Percentiles rank a stretch among this genome's conserved stretches.
Evolutionary conservation across 2,797 vertebrate species (phyloP).

Genomic region (Ctenosaura bakeri): DNA sequence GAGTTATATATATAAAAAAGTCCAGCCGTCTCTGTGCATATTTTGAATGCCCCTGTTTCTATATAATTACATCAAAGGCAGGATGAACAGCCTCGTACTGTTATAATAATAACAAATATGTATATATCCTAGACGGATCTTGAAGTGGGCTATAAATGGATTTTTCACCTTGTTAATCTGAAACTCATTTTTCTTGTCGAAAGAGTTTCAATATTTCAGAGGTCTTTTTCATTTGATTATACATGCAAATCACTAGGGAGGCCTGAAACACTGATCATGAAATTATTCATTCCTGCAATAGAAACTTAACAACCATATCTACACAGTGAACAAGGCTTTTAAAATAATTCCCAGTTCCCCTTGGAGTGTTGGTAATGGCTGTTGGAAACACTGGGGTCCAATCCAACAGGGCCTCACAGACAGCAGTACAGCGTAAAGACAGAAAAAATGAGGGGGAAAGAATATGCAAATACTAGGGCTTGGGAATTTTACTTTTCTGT

Average conservation of each 20-base stretch:
- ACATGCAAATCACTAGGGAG: slow-evolving; percentile 74
- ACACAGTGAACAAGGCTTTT: slow-evolving; percentile 60
- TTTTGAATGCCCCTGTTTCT: slow-evolving; percentile 75
- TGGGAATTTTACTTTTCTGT: neutral
- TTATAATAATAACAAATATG: slow-evolving; percentile 66
- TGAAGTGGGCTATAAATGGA: slow-evolving; percentile 71
- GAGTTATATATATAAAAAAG: slow-evolving; percentile 50
- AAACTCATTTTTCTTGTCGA: slow-evolving; percentile 74
- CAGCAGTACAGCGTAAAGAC: neutral
- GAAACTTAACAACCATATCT: slow-evolving; percentile 66
- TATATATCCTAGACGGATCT: slow-evolving; percentile 70
- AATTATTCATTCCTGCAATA: slow-evolving; percentile 71
- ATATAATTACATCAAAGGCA: slow-evolving; percentile 78
- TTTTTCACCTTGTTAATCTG: slow-evolving; percentile 71
- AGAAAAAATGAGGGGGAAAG: neutral
- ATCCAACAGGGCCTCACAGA: neutral
- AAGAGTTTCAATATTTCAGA: slow-evolving; percentile 72
- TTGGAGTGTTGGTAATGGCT: slow-evolving; percentile 45
- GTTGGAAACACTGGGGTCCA: slow-evolving; percentile 38
- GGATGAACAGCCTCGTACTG: slow-evolving; percentile 73
- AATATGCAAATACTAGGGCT: neutral
- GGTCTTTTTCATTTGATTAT: slow-evolving; percentile 73
- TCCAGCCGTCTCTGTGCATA: slow-evolving; percentile 62
- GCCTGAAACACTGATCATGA: slow-evolving; percentile 73
- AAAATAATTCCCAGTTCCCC: slow-evolving; percentile 42